Evolutionary conservation across 1,140 invertebrate genomes (phyloP).

Genomic region (Zaprionus lachaisei): DNA sequence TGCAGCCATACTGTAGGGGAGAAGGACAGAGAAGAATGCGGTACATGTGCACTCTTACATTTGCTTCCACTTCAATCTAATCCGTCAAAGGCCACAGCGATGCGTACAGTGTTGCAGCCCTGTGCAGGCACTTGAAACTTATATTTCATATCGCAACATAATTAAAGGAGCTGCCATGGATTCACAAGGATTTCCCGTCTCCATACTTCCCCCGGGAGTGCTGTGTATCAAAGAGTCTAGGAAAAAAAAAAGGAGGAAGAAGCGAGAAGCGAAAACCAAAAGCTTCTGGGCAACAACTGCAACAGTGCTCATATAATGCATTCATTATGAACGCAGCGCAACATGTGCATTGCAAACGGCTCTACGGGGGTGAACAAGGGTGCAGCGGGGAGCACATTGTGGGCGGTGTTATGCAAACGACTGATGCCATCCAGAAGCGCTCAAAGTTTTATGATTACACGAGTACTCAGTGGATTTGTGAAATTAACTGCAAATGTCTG

Average conservation of each 20-base stretch:
- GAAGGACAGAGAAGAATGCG: too few relatives aligned
- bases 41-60: background rate
- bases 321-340: slow-evolving; percentile 28
- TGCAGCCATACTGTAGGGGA: background rate
- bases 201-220: background rate
- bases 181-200: slow-evolving; percentile 5
- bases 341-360: background rate
- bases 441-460: slow-evolving; percentile 57
- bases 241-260: background rate
- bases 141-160: slow-evolving; percentile 28
- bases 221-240: slow-evolving; percentile 5
- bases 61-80: slow-evolving; percentile 22
- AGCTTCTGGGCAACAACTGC: slow-evolving; percentile 8
- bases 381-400: background rate
- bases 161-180: slow-evolving; percentile 33
- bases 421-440: slow-evolving; percentile 24
- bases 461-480: slow-evolving; percentile 48
- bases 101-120: background rate
- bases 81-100: slow-evolving; percentile 22
- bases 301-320: slow-evolving; percentile 27
- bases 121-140: slow-evolving; percentile 16
- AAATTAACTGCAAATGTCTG: slow-evolving; percentile 51
- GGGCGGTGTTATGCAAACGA: slow-evolving; percentile 35
- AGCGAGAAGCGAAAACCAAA: slow-evolving; percentile 2
- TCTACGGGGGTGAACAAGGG: background rate